These are phyloP conservation scores for Schizotus pectinicornis DNA, from an alignment of 2,888 invertebrate species.

Conservation along the genomic window DNA sequence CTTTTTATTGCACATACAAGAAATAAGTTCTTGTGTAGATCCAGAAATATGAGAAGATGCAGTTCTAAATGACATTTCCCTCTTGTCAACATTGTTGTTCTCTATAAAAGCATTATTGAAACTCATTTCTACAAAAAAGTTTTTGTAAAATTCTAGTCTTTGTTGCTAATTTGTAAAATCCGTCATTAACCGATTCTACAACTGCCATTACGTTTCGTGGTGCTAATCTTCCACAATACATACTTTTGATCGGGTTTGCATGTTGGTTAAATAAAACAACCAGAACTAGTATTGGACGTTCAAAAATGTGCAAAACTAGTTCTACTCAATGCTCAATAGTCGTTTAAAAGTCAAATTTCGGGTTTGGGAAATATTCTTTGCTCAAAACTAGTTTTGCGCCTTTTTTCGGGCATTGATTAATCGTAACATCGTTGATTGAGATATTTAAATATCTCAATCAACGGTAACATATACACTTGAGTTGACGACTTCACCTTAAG, in stretches of 20 bases:
- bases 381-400: too few relatives aligned
- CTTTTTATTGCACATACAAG: slow-evolving; percentile 19
- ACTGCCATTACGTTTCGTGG: slow-evolving; percentile 18
- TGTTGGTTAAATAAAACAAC: too few relatives aligned
- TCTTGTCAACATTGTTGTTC: not conserved
- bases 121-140: slow-evolving; percentile 3
- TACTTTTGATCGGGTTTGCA: not conserved
- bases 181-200: slow-evolving; percentile 15
- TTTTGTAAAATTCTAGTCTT: slow-evolving; percentile 16
- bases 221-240: slow-evolving; percentile 1
- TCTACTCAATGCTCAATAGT: too few relatives aligned
- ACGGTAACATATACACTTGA: too few relatives aligned
- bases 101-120: not conserved
- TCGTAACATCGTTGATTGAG: too few relatives aligned
- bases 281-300: too few relatives aligned
- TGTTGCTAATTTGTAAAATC: slow-evolving; percentile 22
- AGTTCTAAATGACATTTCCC: not conserved
- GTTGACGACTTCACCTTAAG: too few relatives aligned
- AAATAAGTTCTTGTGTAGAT: slow-evolving; percentile 27
- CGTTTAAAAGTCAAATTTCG: too few relatives aligned
- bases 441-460: too few relatives aligned
- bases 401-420: too few relatives aligned
- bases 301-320: too few relatives aligned
- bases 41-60: slow-evolving; percentile 13
- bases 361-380: too few relatives aligned